A percentile compares a stretch with the other conserved stretches of the same genome.
phyloP scores from a whole-genome alignment of 2,888 invertebrate species.

The Hybos culiciformis region DNA sequence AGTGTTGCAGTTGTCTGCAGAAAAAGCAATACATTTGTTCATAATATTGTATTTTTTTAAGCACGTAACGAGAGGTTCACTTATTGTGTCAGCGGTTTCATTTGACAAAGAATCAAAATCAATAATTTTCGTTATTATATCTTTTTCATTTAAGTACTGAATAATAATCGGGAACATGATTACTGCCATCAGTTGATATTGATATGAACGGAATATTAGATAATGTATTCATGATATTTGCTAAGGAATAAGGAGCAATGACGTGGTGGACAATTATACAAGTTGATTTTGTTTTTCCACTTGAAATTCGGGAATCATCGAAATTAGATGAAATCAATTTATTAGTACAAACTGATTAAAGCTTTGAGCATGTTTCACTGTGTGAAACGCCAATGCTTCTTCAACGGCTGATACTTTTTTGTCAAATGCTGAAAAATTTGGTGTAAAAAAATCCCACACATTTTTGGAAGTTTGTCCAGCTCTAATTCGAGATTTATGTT shows the following conservation, averaged over 20 bases:
- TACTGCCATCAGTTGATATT: neutral
- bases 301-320: neutral
- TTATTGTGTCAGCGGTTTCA: neutral
- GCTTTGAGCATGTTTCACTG: neutral
- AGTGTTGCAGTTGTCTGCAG: conserved; percentile 10
- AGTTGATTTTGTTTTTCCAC: neutral
- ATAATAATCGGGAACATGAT: neutral
- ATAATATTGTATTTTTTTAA: neutral
- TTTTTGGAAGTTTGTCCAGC: neutral
- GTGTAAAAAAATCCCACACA: neutral
- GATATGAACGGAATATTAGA: neutral
- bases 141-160: neutral
- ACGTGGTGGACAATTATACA: neutral
- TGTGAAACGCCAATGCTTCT: too few relatives aligned
- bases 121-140: neutral
- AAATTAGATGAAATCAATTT: neutral
- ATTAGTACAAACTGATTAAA: neutral
- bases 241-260: conserved; percentile 5
- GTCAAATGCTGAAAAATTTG: neutral
- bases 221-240: conserved; percentile 1
- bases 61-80: neutral
- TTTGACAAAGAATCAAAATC: neutral
- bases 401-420: neutral
- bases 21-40: conserved; percentile 7
- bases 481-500: neutral